A percentile compares a stretch with the other conserved stretches of the same genome.
phyloP scores from a whole-genome alignment of 1,140 invertebrate genomes.

The Portunus trituberculatus region DNA sequence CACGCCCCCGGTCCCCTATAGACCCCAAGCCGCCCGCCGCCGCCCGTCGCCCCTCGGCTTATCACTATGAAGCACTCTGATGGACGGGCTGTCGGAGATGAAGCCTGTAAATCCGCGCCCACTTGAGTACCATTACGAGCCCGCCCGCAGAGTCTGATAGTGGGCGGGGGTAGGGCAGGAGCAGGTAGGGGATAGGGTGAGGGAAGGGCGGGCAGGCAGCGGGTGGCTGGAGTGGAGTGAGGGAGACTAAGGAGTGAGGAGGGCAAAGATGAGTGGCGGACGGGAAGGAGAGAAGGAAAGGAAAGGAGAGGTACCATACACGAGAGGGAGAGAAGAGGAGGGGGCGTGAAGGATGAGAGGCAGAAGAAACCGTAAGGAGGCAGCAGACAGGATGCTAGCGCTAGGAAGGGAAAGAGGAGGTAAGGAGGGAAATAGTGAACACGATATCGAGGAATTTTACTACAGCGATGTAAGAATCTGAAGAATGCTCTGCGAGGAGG shows the following conservation, averaged over 20 bases:
- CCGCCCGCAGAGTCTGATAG: conserved; percentile 44
- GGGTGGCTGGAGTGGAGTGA: neutral
- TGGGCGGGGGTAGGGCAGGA: neutral
- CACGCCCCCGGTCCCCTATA: neutral
- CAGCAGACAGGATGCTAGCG: neutral
- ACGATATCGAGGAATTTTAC: no score
- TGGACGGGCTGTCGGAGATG: conserved; percentile 70
- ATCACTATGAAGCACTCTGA: conserved; percentile 68
- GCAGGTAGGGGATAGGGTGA: neutral
- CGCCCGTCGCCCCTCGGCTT: conserved; percentile 43
- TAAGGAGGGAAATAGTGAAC: no score
- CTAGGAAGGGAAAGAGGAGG: neutral
- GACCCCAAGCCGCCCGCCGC: neutral
- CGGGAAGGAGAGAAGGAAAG: neutral
- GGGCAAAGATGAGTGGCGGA: neutral
- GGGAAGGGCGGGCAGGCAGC: neutral
- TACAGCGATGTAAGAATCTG: no score
- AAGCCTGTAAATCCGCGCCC: conserved; percentile 64
- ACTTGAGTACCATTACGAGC: conserved; percentile 71
- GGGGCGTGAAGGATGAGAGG: neutral
- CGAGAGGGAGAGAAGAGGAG: neutral
- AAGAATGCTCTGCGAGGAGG: no score
- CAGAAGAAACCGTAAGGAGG: neutral
- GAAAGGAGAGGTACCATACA: neutral
- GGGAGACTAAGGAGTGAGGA: neutral